These are phyloP conservation scores for Blastobasis lacticolella DNA, from an alignment of 2,888 invertebrate genomes.

Conservation along the genomic window DNA sequence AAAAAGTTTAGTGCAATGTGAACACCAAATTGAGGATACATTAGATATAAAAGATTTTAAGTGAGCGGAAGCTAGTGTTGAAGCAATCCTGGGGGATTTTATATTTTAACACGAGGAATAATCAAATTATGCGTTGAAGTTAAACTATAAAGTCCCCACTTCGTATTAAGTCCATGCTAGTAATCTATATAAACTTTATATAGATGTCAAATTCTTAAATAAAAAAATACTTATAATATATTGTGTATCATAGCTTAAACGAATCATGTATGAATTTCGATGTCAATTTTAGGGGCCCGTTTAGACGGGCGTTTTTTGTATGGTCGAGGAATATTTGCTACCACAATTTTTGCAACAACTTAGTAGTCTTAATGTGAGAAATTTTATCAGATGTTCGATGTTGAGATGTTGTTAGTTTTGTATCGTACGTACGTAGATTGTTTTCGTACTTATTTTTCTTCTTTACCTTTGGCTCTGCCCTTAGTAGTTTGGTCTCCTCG, in stretches of 20 bases:
- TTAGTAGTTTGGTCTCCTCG: constrained; percentile 8
- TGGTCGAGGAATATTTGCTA: constrained; percentile 42
- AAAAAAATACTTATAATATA: constrained; percentile 31
- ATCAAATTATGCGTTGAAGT: constrained; percentile 5
- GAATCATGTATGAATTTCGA: constrained; percentile 63
- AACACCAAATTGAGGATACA: constrained; percentile 58
- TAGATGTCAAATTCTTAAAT: constrained; percentile 62
- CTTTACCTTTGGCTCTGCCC: constrained; percentile 11
- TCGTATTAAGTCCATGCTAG: constrained; percentile 12
- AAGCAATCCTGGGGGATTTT: constrained; percentile 18
- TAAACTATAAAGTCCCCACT: constrained; percentile 6
- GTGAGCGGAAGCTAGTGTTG: constrained; percentile 20
- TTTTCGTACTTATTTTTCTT: constrained; percentile 24
- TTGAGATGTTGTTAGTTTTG: constrained; percentile 44
- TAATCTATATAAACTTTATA: constrained; percentile 52
- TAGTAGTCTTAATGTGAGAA: constrained; percentile 40
- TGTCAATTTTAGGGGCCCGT: constrained; percentile 65
- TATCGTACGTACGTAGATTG: constrained; percentile 22
- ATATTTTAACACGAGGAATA: constrained; percentile 8
- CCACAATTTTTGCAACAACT: constrained; percentile 63
- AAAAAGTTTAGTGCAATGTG: constrained; percentile 46
- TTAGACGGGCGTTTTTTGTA: constrained; percentile 8
- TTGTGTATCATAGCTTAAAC: constrained; percentile 64
- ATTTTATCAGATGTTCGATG: constrained; percentile 55
- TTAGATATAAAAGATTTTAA: constrained; percentile 26